Evolutionary conservation across 2,113 vertebrate genomes (phyloP).

Genomic region (Stomatorhinus ivindoensis): DNA sequence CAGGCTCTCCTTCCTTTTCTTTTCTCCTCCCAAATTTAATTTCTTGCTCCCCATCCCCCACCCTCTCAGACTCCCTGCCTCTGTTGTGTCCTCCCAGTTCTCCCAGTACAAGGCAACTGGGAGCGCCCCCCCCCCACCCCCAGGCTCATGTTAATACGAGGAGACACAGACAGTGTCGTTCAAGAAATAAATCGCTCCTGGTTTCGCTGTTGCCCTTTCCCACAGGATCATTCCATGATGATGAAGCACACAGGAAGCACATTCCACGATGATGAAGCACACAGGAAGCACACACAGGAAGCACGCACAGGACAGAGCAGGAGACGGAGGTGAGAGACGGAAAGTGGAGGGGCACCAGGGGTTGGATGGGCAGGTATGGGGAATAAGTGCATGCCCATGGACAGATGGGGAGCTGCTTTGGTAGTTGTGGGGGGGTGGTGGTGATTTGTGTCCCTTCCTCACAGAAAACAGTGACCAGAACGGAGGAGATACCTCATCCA

Average conservation of each 20-base stretch:
- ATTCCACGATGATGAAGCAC: neutral
- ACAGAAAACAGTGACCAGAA: conserved; percentile 24
- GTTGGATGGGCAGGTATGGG: neutral
- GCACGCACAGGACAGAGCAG: neutral
- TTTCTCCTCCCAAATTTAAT: neutral
- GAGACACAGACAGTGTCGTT: neutral
- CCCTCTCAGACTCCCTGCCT: neutral
- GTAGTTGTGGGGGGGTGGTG: conserved; percentile 52
- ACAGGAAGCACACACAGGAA: neutral
- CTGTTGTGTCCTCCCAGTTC: neutral
- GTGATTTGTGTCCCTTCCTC: conserved; percentile 5
- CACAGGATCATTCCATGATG: neutral
- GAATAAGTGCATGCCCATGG: neutral
- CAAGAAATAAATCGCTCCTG: neutral
- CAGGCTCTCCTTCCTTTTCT: neutral
- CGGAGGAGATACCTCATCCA: neutral
- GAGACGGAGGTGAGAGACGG: neutral
- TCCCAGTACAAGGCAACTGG: neutral
- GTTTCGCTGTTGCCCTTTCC: neutral
- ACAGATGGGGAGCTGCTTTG: conserved; percentile 26
- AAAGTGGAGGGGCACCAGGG: neutral
- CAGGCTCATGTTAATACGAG: neutral
- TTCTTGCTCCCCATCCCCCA: neutral
- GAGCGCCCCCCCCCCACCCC: neutral
- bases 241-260: neutral